Percentiles rank a stretch among this genome's conserved stretches.
Conservation (phyloP, 2,113 vertebrate genomes). For the Pongo pygmaeus region DNA sequence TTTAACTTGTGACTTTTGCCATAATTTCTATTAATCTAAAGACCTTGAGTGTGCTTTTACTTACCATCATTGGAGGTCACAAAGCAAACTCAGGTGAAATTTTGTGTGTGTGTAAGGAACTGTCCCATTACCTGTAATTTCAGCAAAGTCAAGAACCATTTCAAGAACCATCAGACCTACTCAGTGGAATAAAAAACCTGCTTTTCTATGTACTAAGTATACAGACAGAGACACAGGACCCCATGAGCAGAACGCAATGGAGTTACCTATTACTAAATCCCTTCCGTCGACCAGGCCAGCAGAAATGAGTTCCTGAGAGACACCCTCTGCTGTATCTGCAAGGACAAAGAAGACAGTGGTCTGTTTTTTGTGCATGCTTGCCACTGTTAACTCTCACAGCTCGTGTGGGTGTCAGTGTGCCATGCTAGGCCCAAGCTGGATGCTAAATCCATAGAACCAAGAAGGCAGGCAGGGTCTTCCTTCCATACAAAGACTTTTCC, state of each 20-base stretch:
- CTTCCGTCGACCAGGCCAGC: constrained; percentile 97
- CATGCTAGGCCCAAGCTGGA: background rate
- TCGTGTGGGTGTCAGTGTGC: background rate
- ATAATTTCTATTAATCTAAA: background rate
- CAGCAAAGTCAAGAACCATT: background rate
- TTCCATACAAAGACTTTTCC: background rate
- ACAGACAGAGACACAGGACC: background rate
- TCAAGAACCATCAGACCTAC: background rate
- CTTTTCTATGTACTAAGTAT: background rate
- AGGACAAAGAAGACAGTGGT: constrained; percentile 48
- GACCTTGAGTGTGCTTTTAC: background rate
- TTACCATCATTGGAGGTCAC: background rate
- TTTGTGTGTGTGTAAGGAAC: background rate
- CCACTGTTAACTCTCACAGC: background rate
- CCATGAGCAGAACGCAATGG: background rate
- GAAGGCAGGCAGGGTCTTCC: background rate
- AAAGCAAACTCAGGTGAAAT: background rate
- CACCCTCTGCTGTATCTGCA: constrained; percentile 97
- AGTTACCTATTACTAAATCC: constrained; percentile 97
- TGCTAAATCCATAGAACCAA: background rate
- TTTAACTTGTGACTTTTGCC: background rate
- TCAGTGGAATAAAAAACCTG: background rate
- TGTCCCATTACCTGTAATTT: background rate
- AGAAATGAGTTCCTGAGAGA: constrained; percentile 98
- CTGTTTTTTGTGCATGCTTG: background rate